These are phyloP conservation scores for Cantharis lateralis DNA, from an alignment of 2,888 invertebrate species.

Conservation along the genomic window DNA sequence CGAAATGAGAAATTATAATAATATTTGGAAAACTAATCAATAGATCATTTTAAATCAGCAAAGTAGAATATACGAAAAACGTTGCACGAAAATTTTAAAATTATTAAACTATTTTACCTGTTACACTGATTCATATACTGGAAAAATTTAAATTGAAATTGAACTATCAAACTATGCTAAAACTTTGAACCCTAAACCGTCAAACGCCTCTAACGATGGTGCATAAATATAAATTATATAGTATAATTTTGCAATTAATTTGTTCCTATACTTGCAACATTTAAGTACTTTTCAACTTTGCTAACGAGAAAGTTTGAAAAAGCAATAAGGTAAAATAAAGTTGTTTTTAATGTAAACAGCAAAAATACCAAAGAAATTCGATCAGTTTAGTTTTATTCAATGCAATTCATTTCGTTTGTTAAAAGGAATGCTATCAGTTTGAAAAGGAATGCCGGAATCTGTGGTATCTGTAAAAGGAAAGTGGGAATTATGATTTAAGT, in stretches of 20 bases:
- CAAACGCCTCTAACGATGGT: too few relatives aligned
- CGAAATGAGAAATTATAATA: too few relatives aligned
- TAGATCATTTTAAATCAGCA: too few relatives aligned
- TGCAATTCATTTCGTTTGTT: slow-evolving; percentile 22
- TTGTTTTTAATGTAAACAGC: slow-evolving; percentile 13
- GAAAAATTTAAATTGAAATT: too few relatives aligned
- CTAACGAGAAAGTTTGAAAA: neutral
- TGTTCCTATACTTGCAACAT: neutral
- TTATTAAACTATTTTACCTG: too few relatives aligned
- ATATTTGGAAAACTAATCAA: too few relatives aligned
- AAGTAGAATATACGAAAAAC: too few relatives aligned
- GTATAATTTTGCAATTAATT: neutral
- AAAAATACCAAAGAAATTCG: slow-evolving; percentile 9
- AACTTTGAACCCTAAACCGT: too few relatives aligned
- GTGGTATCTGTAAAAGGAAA: slow-evolving; percentile 16
- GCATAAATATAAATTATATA: too few relatives aligned
- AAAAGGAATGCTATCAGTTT: slow-evolving; percentile 24
- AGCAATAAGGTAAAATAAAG: neutral
- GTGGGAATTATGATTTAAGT: slow-evolving; percentile 28
- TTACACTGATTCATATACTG: too few relatives aligned
- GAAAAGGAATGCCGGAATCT: slow-evolving; percentile 21
- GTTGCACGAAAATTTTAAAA: too few relatives aligned
- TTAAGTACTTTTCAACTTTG: neutral
- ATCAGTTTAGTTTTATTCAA: slow-evolving; percentile 22
- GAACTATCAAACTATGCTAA: too few relatives aligned